Base-by-base conservation (phyloP, 2,797 vertebrate species). In the Sternarchorhynchus goeldii region DNA sequence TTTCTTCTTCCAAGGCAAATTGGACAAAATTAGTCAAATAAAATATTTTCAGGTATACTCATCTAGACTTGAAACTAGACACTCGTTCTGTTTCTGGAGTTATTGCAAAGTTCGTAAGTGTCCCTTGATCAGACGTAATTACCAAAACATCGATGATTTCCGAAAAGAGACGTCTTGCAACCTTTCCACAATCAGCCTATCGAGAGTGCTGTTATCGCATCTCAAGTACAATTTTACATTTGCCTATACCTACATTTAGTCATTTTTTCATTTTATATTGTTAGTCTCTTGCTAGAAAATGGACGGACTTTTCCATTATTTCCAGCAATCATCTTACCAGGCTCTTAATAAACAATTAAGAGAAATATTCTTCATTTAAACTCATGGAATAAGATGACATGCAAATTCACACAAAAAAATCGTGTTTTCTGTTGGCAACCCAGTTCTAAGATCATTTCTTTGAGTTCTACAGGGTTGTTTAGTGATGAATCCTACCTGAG, bases 21-120 rank as follows among this genome's bases (percentile, higher is more conserved):
- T 50, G 45, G 10, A 50, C 45, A 50, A 50, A 50, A 50, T 50
- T 14, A 50, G 8, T 50, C 8, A 50, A 50, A 50, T 50, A 50
- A 50, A 50, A 50, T 50, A 50, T 50, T 45, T 45, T 45, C 41
- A 10, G 2, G 41, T 50, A 50, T 50, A 36, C 34, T 36, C 1
- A 12, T 8, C 41, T 50, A 50, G 12, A 14, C 45, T 50, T 50
- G 45, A 50, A 50, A 50, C 45, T 50, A 14, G 45, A 50, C 45
- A 50, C 45, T 50, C 45, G 10, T 10, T 50, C 45, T 12, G 14
- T 50, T 50, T 50, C 45, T 87, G 93, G 69, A 87, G 91, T 94
- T 92, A 89, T 90, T 85, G 86, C 88, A 86, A 88, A 89, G 45
- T 84, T 81, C 87, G 88, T 89, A 93, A 92, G 92, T 91, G 84